Conservation (phyloP, 2,797 vertebrate genomes). For the Moxostoma hubbsi region DNA sequence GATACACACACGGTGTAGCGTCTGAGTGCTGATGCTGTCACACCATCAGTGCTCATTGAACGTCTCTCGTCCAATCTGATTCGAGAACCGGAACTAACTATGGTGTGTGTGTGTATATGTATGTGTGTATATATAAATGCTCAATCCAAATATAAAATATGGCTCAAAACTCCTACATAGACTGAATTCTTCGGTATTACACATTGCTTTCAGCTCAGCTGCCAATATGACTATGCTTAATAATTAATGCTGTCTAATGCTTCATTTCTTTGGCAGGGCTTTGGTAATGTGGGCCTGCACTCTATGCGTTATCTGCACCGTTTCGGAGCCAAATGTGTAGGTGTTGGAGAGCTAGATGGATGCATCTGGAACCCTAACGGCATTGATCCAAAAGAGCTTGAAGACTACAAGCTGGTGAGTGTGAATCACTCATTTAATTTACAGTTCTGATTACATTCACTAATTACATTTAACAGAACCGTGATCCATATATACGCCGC, state of each 20-base stretch:
- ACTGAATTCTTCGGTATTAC: not conserved
- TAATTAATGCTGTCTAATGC: not conserved
- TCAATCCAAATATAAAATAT: not conserved
- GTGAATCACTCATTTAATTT: slow-evolving; percentile 14
- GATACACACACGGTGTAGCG: too few relatives aligned
- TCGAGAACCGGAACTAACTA: too few relatives aligned
- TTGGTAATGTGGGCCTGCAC: slow-evolving; percentile 94
- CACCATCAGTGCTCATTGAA: too few relatives aligned
- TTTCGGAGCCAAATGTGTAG: slow-evolving; percentile 90
- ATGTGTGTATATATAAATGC: too few relatives aligned
- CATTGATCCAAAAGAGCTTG: slow-evolving; percentile 95
- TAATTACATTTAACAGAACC: not conserved
- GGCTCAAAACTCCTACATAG: not conserved
- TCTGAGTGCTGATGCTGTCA: too few relatives aligned
- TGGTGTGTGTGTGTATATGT: too few relatives aligned
- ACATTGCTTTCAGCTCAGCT: not conserved
- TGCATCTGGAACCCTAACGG: slow-evolving; percentile 92
- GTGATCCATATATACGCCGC: not conserved
- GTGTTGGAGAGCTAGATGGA: slow-evolving; percentile 90
- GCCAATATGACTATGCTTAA: not conserved
- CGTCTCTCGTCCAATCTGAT: too few relatives aligned
- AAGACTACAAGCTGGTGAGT: slow-evolving; percentile 94
- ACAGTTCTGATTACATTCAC: not conserved
- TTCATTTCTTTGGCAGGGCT: slow-evolving; percentile 78
- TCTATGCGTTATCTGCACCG: slow-evolving; percentile 96